Base-by-base conservation (phyloP, 2,888 invertebrate species). In the Timandra comae region DNA sequence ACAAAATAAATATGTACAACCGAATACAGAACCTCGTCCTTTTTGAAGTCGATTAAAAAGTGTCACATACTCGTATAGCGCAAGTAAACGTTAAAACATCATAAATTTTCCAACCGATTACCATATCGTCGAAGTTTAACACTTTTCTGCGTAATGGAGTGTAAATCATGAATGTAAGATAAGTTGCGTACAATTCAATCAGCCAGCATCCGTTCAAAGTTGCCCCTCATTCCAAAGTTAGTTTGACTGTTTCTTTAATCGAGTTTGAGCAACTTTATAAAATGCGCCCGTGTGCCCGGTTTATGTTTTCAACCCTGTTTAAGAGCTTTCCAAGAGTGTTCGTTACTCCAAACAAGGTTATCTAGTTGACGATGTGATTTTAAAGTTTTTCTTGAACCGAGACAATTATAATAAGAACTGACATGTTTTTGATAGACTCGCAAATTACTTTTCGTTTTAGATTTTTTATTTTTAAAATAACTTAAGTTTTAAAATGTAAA, bases 201-300 rank as follows among this genome's bases (percentile, higher is more conserved):
- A 66, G 51, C 52, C 54, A 49, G 49, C 45, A 42, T 53, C 58
- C 56, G 52, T 57, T 57, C 58, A 59, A 65, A 68, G 70, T 72
- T 73, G 49, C 46, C 69, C 58, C 56, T 63, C 52, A 52, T 52
- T 54, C 52, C 47, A 63, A 75, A 77, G 66, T 76, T 73, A 65
- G 64, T 73, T 65, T 63, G 64, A 64, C 72, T 71, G 66, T 64
- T 63, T 63, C 58, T 69, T 68, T 76, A 79, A 79, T 76, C 72
- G 73, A 77, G 75, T 80, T 77, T 53, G 52, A 60, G 65, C 73
- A 77, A 78, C 73, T 79, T 79, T 70, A 68, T 73, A 75, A 74
- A 78, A 76, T 65, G 71, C 69, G 71, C 69, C 69, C 68, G 75
- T 69, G 68, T 66, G 72, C 71, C 69, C 62, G 70, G 66, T 73